phyloP scores from a whole-genome alignment of 2,113 vertebrate species.

The Esox niger region DNA sequence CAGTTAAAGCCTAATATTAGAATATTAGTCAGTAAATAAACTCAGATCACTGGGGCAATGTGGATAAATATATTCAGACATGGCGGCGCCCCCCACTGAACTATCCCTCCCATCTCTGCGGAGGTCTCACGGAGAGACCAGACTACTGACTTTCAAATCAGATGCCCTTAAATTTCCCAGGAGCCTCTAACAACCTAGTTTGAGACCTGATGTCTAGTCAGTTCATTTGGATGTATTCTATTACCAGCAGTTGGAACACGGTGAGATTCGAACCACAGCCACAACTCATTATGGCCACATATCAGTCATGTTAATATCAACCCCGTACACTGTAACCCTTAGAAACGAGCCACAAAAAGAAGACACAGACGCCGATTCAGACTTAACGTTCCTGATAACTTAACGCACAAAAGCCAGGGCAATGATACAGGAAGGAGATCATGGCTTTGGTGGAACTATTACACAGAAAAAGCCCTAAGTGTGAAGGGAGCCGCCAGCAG shows the following conservation, averaged over 20 bases:
- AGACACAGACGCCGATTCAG: too few relatives aligned
- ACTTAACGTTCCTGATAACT: too few relatives aligned
- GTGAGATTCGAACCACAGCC: too few relatives aligned
- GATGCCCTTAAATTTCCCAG: constrained; percentile 33
- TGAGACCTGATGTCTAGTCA: constrained; percentile 21
- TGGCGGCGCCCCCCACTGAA: constrained; percentile 25
- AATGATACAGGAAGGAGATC: not conserved
- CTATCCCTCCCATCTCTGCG: constrained; percentile 33
- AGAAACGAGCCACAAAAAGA: too few relatives aligned
- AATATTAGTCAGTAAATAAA: constrained; percentile 63
- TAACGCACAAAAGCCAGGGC: too few relatives aligned
- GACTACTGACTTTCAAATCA: constrained; percentile 56
- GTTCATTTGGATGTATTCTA: too few relatives aligned
- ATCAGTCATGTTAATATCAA: not conserved
- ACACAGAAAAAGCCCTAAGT: too few relatives aligned
- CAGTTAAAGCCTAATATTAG: constrained; percentile 41
- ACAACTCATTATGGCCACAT: too few relatives aligned
- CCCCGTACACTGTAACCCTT: not conserved
- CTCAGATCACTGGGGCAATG: constrained; percentile 59
- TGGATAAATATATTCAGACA: constrained; percentile 46
- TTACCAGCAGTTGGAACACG: too few relatives aligned
- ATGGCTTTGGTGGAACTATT: too few relatives aligned
- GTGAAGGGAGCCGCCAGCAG: constrained; percentile 23
- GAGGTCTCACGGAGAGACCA: constrained; percentile 31
- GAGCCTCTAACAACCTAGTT: constrained; percentile 31